These are phyloP conservation scores for Drosophila pachea DNA, from an alignment of 1,140 invertebrate genomes.

Conservation along the genomic window DNA sequence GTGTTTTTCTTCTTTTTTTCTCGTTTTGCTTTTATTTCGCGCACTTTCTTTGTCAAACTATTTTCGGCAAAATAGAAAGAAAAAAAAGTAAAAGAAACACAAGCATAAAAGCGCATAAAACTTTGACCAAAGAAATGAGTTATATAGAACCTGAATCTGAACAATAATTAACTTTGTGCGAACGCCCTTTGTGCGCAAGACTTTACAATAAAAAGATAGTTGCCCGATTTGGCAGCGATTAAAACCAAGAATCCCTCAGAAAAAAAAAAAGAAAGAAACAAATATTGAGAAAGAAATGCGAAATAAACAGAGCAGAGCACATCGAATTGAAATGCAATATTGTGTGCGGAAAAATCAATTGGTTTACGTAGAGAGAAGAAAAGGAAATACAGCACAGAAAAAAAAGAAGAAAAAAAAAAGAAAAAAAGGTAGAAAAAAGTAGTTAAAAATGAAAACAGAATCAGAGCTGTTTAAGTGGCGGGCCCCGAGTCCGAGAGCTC, in stretches of 20 bases:
- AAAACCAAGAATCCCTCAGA: constrained; percentile 39
- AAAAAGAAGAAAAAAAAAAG: background rate
- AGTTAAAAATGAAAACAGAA: constrained; percentile 6
- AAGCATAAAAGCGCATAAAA: constrained; percentile 27
- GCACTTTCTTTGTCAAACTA: constrained; percentile 65
- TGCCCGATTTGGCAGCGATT: constrained; percentile 41
- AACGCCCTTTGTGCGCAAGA: constrained; percentile 24
- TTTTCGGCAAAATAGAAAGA: constrained; percentile 36
- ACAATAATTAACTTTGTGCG: constrained; percentile 58
- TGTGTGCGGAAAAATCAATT: constrained; percentile 27
- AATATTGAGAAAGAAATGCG: background rate
- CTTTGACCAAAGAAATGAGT: constrained; percentile 32
- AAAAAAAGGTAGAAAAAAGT: background rate
- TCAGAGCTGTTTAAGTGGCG: constrained; percentile 16
- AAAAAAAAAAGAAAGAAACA: constrained; percentile 31
- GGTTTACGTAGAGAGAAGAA: constrained; percentile 1
- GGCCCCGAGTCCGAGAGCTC: constrained; percentile 16
- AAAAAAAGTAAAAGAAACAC: constrained; percentile 35
- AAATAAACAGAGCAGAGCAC: constrained; percentile 34
- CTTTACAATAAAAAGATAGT: constrained; percentile 22
- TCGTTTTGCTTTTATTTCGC: constrained; percentile 24
- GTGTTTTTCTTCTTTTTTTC: constrained; percentile 49
- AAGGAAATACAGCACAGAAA: no score
- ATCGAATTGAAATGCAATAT: constrained; percentile 29
- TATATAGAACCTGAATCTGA: constrained; percentile 20